Evolutionary conservation across 2,888 invertebrate genomes (phyloP).

Genomic region (Drymonia ruficornis): DNA sequence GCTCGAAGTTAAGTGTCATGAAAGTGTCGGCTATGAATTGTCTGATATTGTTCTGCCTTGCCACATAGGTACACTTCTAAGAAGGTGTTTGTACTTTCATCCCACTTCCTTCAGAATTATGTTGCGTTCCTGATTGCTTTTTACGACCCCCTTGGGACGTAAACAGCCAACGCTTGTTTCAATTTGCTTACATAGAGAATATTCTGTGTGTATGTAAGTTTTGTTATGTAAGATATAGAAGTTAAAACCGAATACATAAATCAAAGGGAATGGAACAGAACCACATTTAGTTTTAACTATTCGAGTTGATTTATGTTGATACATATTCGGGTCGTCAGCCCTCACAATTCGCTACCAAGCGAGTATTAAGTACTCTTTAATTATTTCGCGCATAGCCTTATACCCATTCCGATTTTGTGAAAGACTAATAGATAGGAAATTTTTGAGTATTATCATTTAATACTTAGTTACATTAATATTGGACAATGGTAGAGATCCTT

Average conservation of each 20-base stretch:
- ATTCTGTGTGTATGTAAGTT: neutral
- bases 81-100: neutral
- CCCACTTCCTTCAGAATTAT: neutral
- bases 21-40: no score
- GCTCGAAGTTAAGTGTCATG: no score
- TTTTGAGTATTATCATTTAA: no score
- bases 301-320: conserved; percentile 2
- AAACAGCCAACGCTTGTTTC: neutral
- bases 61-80: neutral
- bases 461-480: no score
- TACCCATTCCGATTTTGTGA: no score
- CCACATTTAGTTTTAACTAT: neutral
- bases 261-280: neutral
- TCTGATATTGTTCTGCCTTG: no score
- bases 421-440: no score
- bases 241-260: neutral
- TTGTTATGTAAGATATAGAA: no score
- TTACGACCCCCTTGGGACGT: neutral
- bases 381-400: neutral
- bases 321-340: neutral
- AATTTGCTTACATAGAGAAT: neutral
- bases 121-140: neutral
- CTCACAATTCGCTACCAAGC: neutral
- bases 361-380: neutral
- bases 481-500: no score